Evolutionary conservation across 2,113 vertebrate genomes (phyloP).

Genomic region (Rhinichthys klamathensis): DNA sequence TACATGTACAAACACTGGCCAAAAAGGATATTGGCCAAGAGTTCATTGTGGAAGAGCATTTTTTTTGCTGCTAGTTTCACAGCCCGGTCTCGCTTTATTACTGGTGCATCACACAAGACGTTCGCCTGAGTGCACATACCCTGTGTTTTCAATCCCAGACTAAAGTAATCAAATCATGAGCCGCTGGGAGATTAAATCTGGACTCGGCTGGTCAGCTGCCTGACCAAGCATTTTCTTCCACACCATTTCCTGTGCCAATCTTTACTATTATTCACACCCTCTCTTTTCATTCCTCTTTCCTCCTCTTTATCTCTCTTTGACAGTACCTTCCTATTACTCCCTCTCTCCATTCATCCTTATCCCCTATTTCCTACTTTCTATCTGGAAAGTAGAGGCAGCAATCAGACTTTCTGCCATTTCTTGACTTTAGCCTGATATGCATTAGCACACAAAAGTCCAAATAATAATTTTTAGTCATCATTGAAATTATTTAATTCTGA

Average conservation of each 20-base stretch:
- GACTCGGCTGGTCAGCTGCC: conserved; percentile 69
- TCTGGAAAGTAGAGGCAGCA: not conserved
- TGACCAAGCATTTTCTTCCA: conserved; percentile 71
- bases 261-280: conserved; percentile 65
- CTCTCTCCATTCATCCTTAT: conserved; percentile 19
- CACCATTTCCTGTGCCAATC: conserved; percentile 63
- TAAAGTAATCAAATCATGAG: conserved; percentile 69
- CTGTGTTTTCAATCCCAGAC: conserved; percentile 68
- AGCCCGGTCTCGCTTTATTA: conserved; percentile 60
- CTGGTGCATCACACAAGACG: conserved; percentile 59
- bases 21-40: not conserved
- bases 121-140: conserved; percentile 65
- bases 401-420: conserved; percentile 16
- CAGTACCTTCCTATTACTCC: conserved; percentile 21
- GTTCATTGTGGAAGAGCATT: not conserved
- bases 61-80: conserved; percentile 48
- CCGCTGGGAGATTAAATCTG: conserved; percentile 71
- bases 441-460: not conserved
- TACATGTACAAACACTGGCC: too few species aligned
- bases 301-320: conserved; percentile 22
- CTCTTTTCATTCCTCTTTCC: conserved; percentile 43
- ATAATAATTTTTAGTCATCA: not conserved
- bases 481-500: not conserved
- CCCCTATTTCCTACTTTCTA: not conserved
- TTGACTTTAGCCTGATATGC: not conserved